Conservation (phyloP, 1,140 invertebrate genomes). For the Calliphora vicina region DNA sequence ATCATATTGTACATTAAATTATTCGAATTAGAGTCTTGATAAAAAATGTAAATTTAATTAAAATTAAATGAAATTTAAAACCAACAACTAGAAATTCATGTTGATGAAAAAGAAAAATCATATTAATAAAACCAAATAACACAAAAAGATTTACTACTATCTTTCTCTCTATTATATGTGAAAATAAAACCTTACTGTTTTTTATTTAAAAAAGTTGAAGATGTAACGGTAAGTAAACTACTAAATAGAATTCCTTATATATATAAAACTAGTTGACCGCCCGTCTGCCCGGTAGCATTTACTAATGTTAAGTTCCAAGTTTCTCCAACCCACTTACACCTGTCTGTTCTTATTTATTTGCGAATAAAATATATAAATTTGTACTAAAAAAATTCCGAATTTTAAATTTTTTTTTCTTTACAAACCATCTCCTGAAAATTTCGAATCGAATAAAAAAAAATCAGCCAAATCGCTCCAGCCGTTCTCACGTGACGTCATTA, state of each 20-base stretch:
- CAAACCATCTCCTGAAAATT: no score
- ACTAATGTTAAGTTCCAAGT: no score
- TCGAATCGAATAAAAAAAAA: no score
- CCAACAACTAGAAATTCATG: constrained; percentile 22
- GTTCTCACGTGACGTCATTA: no score
- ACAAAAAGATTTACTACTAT: background rate
- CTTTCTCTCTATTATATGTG: constrained; percentile 25
- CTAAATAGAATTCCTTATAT: background rate
- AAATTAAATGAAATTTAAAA: background rate
- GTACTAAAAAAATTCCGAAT: no score
- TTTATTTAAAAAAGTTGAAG: background rate
- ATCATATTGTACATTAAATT: constrained; percentile 7
- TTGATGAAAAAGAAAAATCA: constrained; percentile 10
- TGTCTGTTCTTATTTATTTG: no score
- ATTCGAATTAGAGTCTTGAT: background rate
- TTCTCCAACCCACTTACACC: no score
- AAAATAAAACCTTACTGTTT: constrained; percentile 6
- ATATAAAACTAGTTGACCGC: no score
- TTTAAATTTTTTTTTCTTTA: no score
- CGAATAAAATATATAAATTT: no score
- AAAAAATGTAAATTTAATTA: background rate
- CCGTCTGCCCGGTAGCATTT: no score
- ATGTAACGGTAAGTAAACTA: background rate
- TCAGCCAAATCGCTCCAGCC: no score
- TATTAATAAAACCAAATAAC: constrained; percentile 16